phyloP scores from a whole-genome alignment of 2,888 invertebrate species.

The Yponomeuta plumbellus region DNA sequence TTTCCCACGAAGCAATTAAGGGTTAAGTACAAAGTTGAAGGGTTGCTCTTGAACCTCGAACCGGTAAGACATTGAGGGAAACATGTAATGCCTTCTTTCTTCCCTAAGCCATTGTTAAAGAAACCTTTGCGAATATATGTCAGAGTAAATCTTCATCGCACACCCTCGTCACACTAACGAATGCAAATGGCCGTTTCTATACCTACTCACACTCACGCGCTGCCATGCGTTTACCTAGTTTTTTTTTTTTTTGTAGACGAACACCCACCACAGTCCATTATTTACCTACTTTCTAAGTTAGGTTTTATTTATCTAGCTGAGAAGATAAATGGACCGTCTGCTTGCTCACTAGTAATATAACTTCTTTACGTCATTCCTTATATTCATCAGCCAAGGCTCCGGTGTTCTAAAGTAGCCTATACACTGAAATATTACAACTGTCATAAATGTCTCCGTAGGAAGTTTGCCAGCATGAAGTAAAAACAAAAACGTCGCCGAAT shows the following conservation, averaged over 20 bases:
- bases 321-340: not conserved
- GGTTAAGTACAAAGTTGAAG: constrained; percentile 49
- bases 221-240: not conserved
- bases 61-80: constrained; percentile 31
- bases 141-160: constrained; percentile 11
- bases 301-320: not conserved
- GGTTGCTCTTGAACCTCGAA: constrained; percentile 59
- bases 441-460: not conserved
- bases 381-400: not conserved
- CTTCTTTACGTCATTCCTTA: not conserved
- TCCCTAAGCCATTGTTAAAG: constrained; percentile 11
- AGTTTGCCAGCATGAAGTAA: not conserved
- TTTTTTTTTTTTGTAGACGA: not conserved
- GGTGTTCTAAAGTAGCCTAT: too few relatives aligned
- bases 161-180: constrained; percentile 19
- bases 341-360: not conserved
- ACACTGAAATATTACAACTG: not conserved
- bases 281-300: not conserved
- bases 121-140: not conserved
- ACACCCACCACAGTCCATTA: not conserved
- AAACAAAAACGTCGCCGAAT: constrained; percentile 27
- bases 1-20: constrained; percentile 72
- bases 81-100: constrained; percentile 40
- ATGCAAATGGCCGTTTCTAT: constrained; percentile 18
- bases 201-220: not conserved